Conservation (phyloP, 2,888 invertebrate genomes). For the Frankliniella fusca region DNA sequence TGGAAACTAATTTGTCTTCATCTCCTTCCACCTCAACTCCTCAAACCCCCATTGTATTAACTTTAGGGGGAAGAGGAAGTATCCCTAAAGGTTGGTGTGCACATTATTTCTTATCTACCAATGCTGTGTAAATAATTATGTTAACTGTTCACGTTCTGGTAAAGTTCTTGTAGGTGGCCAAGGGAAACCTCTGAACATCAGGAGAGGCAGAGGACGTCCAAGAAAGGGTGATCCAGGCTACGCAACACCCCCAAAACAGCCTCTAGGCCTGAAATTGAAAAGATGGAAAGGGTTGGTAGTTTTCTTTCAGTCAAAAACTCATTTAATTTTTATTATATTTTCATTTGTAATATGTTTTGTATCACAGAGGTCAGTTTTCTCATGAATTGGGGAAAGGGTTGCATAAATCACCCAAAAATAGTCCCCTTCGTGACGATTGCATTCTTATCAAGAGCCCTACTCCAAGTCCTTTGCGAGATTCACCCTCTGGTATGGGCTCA, state of each 20-base stretch:
- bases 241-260: slow-evolving; percentile 39
- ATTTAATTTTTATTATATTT: not conserved
- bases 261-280: slow-evolving; percentile 46
- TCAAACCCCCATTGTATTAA: slow-evolving; percentile 32
- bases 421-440: not conserved
- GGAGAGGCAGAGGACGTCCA: slow-evolving; percentile 74
- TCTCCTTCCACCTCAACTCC: slow-evolving; percentile 34
- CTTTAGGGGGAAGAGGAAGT: not conserved
- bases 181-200: slow-evolving; percentile 58
- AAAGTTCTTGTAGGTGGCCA: slow-evolving; percentile 50
- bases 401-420: slow-evolving; percentile 5
- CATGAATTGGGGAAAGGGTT: not conserved
- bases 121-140: not conserved
- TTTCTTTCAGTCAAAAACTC: not conserved
- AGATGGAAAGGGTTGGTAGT: slow-evolving; percentile 45
- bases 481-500: not conserved
- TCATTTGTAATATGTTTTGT: slow-evolving; percentile 29
- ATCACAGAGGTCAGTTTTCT: not conserved
- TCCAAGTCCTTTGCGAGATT: not conserved
- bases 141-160: slow-evolving; percentile 46
- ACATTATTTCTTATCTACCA: not conserved
- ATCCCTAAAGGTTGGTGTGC: not conserved
- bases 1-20: slow-evolving; percentile 30
- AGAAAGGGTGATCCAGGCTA: slow-evolving; percentile 58
- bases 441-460: not conserved